These are phyloP conservation scores for Platanista minor DNA, from an alignment of 2,113 vertebrate species.

Conservation along the genomic window DNA sequence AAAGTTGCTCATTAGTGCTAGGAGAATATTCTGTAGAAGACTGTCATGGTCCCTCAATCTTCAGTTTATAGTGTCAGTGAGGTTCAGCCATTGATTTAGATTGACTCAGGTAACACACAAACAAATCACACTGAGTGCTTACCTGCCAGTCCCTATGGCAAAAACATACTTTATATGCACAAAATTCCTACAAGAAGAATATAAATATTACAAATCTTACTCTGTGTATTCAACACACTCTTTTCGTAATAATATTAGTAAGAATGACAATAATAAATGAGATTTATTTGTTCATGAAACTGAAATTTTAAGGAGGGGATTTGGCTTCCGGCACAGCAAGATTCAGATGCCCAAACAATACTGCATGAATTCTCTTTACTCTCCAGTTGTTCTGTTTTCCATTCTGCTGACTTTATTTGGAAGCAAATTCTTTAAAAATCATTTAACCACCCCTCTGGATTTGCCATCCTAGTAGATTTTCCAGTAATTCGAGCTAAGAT, in stretches of 20 bases:
- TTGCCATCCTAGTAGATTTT: background rate
- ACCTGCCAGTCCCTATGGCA: background rate
- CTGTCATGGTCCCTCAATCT: background rate
- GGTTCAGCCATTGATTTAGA: background rate
- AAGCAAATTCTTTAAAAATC: background rate
- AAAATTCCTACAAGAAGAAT: background rate
- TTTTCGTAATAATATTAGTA: background rate
- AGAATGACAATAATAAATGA: background rate
- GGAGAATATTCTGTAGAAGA: background rate
- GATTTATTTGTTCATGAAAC: background rate
- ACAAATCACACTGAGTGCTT: background rate
- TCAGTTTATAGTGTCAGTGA: background rate
- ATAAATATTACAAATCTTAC: background rate
- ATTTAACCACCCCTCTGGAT: background rate
- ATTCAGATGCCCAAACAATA: background rate
- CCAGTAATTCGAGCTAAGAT: background rate
- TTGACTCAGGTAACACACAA: background rate
- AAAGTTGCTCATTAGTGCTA: background rate
- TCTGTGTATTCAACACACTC: background rate
- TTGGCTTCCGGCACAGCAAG: background rate
- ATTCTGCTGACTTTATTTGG: background rate
- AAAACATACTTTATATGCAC: background rate
- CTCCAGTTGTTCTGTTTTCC: background rate
- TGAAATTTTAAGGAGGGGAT: background rate
- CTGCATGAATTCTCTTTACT: background rate